Percentiles rank a stretch among this genome's conserved stretches.
Conservation (phyloP, 2,797 vertebrate species). For the Botia almorhae region DNA sequence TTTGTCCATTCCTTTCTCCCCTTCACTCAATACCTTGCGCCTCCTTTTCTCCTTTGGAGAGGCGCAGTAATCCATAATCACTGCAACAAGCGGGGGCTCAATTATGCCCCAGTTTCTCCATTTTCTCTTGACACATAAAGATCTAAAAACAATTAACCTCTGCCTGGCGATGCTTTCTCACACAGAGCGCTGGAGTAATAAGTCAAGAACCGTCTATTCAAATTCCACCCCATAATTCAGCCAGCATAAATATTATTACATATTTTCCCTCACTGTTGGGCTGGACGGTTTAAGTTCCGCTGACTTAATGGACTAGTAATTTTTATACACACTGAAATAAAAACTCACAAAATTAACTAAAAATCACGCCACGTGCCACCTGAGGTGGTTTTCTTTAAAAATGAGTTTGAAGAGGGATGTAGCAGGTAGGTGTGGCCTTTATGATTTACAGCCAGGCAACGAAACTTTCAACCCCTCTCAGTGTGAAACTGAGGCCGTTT, state of each 20-base stretch:
- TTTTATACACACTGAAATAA: neutral
- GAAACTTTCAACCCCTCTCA: neutral
- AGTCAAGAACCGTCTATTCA: constrained; percentile 73
- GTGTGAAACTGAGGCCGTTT: neutral
- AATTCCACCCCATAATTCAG: constrained; percentile 73
- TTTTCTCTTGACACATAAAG: constrained; percentile 77
- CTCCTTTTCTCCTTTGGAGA: constrained; percentile 63
- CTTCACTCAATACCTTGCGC: constrained; percentile 44
- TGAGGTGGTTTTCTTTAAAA: neutral
- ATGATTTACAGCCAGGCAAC: neutral
- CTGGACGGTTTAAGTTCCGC: neutral
- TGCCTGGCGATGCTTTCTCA: constrained; percentile 66
- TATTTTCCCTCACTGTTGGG: constrained; percentile 50
- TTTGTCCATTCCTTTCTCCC: constrained; percentile 68
- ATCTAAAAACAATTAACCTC: constrained; percentile 88
- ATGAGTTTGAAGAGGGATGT: neutral
- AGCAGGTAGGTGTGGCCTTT: neutral
- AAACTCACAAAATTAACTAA: neutral
- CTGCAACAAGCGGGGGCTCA: constrained; percentile 82
- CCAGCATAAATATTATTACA: constrained; percentile 71
- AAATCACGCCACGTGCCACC: neutral
- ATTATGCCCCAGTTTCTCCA: constrained; percentile 76
- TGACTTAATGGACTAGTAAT: constrained; percentile 12
- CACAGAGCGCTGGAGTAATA: constrained; percentile 67
- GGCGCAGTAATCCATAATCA: constrained; percentile 86